Conservation (phyloP, 2,888 invertebrate species). For the Scaptomyza polygonia region DNA sequence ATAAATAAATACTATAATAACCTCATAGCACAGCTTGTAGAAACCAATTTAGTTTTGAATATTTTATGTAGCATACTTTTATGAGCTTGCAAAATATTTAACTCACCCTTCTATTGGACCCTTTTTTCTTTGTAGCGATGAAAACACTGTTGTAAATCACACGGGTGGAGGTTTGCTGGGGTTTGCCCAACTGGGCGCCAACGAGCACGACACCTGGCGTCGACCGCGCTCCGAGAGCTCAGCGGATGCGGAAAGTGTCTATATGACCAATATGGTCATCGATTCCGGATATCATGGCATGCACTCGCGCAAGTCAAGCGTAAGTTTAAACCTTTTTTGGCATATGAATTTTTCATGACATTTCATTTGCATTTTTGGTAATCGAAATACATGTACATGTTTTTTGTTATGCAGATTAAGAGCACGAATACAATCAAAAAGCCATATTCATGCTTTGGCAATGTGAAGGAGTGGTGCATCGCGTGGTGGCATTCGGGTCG, state of each 20-base stretch:
- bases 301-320: constrained; percentile 84
- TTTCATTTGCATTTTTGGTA: not conserved
- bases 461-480: constrained; percentile 91
- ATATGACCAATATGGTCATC: constrained; percentile 84
- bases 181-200: constrained; percentile 84
- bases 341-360: not conserved
- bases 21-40: not conserved
- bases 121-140: constrained; percentile 88
- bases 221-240: constrained; percentile 92
- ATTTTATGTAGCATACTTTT: constrained; percentile 18
- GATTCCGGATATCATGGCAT: constrained; percentile 83
- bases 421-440: constrained; percentile 83
- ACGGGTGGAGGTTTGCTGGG: constrained; percentile 81
- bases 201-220: constrained; percentile 88
- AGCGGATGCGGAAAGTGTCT: constrained; percentile 91
- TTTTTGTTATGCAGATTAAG: constrained; percentile 74
- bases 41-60: not conserved
- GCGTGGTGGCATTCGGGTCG: constrained; percentile 96
- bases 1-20: not conserved
- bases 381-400: not conserved
- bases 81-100: not conserved
- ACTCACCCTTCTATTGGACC: not conserved
- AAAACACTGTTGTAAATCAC: constrained; percentile 88
- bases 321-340: constrained; percentile 65
- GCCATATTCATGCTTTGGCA: constrained; percentile 82